Base-by-base conservation (phyloP, 2,797 vertebrate species). In the Lacerta agilis region DNA sequence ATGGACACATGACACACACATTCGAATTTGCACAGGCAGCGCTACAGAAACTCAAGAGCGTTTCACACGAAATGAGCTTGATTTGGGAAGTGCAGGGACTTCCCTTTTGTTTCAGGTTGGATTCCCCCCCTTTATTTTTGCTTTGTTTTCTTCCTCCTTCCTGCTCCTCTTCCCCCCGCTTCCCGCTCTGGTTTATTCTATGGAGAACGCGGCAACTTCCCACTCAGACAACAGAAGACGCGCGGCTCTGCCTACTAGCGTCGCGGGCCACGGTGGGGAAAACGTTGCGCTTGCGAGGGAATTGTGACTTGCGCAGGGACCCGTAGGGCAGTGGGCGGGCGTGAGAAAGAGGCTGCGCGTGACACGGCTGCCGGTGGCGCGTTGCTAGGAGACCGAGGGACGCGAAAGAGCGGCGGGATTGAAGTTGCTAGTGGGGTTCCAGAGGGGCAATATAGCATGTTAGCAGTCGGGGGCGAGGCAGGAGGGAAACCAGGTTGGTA, bases 301-400 rank as follows among this genome's bases (percentile, higher is more conserved):
- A 69, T 55, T 71, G 5, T 87, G 89, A 33, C 82, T 58, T 58
- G 25, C n/a, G 43, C 61, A 15, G 61, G 41, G 15, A 7, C 61
- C 58, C 76, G 64, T 80, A 72, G 45, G 0, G 72, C 29, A 7
- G 73, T 0, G 27, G n/a, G 9, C 17, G n/a, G 61, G 33, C 3
- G 10, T 8, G 69, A 10, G 8, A 71, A 7, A 27, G 20, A 67
- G 20, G 66, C 23, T 64, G 55, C 0, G 61, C 6, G 38, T 2
- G 58, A 36, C 27, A 2, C 27, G 8, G 7, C 0, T 17, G 85
- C 2, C n/a, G 45, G 2, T 4, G 41, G 17, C 5, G 18, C 15
- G 89, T 88, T 90, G 86, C 86, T 90, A 88, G 80, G 89, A 86
- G 79, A 64, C 89, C 38, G 73, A 41, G 64, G 2, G 86, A 85